Base-by-base conservation (phyloP, 2,797 vertebrate species). In the Poeciliopsis turneri region DNA sequence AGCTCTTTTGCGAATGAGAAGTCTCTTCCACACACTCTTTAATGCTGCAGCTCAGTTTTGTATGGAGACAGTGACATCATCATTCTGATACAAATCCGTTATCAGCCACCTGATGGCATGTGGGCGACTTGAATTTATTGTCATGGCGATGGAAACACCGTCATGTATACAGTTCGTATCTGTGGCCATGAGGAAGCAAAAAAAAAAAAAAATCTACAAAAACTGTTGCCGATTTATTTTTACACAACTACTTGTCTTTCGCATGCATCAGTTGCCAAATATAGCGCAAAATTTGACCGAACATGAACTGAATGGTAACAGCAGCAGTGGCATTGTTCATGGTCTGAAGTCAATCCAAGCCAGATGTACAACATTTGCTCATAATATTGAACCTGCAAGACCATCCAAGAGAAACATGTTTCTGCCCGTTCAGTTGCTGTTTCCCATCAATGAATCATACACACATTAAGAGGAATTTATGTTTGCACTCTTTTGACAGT, bases 31-130 rank as follows among this genome's bases (percentile, higher is more conserved):
- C 81, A 78, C 87, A 87, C 78, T 77, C 61, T 82, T 90, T 87
- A 89, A 87, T 77, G 78, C 82, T 51, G 74, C 70, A 84, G 78
- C 78, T 83, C 77, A 75, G 82, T 55, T 91, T 89, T 90, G 89
- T 90, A 77, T 84, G 77, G 85, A 88, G 80, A 80, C 55, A 74
- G 79, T 93, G 93, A 95, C 91, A 92, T 95, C 92, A 94, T 90
- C 88, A 89, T 81, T 72, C 78, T 81, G 82, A 85, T 88, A 90
- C 61, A 20, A 84, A 85, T 91, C 86, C 89, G 90, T 94, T 93
- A 92, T 94, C 92, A 91, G 84, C 86, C 81, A 88, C 87, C 89
- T 92, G 90, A 90, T 88, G 90, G 93, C 91, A 93, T 88, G 81
- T 84, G 81, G 88, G 82, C 79, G 80, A 78, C 88, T 77, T 77